Percentiles rank a stretch among this genome's conserved stretches.
These are phyloP conservation scores for Natator depressus DNA, from an alignment of 2,113 vertebrate species.

Conservation along the genomic window DNA sequence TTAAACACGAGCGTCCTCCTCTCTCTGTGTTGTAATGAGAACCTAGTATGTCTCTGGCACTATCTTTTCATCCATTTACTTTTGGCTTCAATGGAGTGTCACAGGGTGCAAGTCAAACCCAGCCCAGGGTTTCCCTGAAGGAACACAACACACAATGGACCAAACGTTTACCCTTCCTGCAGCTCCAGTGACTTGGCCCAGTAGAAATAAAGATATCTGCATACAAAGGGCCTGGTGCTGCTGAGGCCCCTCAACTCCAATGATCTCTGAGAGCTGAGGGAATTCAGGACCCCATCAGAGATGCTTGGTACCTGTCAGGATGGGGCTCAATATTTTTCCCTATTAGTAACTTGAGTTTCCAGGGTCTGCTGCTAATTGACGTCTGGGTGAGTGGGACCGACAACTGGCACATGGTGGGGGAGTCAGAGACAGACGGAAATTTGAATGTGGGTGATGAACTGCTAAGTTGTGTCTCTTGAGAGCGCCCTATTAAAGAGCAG, in stretches of 20 bases:
- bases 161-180: background rate
- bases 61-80: background rate
- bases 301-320: background rate
- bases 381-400: background rate
- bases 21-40: background rate
- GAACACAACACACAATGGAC: background rate
- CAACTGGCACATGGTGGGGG: background rate
- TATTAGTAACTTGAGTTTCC: background rate
- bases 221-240: background rate
- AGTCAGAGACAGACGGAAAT: background rate
- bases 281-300: background rate
- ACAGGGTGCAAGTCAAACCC: background rate
- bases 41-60: background rate
- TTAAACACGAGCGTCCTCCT: background rate
- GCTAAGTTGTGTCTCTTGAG: background rate
- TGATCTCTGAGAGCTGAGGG: background rate
- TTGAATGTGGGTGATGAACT: background rate
- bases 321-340: background rate
- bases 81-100: background rate
- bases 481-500: background rate
- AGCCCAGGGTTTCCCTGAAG: background rate
- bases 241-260: background rate
- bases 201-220: background rate
- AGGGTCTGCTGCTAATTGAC: background rate
- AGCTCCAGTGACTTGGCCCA: background rate